phyloP scores from a whole-genome alignment of 2,888 invertebrate species.

The Spodoptera exigua region DNA sequence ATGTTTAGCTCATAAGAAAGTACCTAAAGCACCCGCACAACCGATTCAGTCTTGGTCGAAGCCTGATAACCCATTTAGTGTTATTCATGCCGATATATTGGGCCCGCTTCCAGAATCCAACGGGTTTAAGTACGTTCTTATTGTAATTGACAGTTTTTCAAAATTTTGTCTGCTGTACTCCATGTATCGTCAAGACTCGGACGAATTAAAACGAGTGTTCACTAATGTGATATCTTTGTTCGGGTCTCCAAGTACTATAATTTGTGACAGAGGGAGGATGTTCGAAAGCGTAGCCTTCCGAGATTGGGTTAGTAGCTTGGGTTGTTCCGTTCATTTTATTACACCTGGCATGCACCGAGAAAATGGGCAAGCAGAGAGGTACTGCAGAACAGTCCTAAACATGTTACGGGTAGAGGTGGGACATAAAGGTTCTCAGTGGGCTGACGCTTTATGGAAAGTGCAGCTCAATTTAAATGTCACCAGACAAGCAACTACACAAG shows the following conservation, averaged over 20 bases:
- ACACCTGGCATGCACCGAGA: conserved; percentile 17
- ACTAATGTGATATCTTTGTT: neutral
- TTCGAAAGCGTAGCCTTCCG: conserved; percentile 5
- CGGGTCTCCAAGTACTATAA: neutral
- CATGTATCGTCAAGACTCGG: neutral
- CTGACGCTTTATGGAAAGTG: conserved; percentile 16
- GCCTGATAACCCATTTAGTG: neutral
- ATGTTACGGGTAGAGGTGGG: conserved; percentile 13
- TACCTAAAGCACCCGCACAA: neutral
- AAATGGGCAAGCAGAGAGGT: conserved; percentile 21
- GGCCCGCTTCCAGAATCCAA: neutral
- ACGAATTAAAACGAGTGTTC: neutral
- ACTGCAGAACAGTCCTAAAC: conserved; percentile 19
- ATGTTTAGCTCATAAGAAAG: neutral
- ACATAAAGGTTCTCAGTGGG: conserved; percentile 10
- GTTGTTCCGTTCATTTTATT: conserved; percentile 5
- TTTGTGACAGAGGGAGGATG: conserved; percentile 15
- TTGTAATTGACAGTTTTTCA: neutral
- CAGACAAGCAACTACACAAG: conserved; percentile 2
- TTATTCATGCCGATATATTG: neutral
- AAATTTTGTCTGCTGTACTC: neutral
- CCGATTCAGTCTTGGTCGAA: neutral
- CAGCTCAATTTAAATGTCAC: conserved; percentile 18
- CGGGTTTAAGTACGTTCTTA: neutral
- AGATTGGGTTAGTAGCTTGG: conserved; percentile 1